Base-by-base conservation (phyloP, 1,140 invertebrate species). In the Cheumatopsyche charites region DNA sequence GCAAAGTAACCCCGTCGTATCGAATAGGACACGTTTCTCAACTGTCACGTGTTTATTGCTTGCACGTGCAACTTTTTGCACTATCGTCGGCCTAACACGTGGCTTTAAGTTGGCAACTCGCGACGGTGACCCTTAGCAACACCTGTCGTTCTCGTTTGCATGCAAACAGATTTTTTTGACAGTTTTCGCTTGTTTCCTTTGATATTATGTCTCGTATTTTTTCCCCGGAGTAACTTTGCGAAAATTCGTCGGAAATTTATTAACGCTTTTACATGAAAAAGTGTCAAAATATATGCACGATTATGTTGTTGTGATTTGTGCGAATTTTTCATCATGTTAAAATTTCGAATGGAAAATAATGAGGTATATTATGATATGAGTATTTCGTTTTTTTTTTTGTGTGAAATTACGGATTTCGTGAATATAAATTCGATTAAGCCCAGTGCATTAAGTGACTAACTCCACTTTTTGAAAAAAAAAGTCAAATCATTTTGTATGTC, bases 71-170 rank as follows among this genome's bases (percentile, higher is more conserved):
- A 4, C n/a, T 4, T 5, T 15, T n/a, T 3, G 47, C 47, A 49
- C 47, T 49, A 21, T 15, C 47, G 47, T 13, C 13, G 29, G 29
- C 47, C 13, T 5, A 49, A 49, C 19, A 49, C 47, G 47, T 21
- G 47, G 47, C 13, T 21, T 4, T n/a, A n/a, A 13, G 4, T 49
- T 13, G 45, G 4, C 4, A 49, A n/a, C 45, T 13, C 17, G 4
- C 45, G 5, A 36, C 9, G 9, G 29, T 23, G 23, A 15, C 42
- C 63, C 26, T 55, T 41, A 42, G 13, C 47, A 41, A 68, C 66
- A 68, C 66, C 66, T 68, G 66, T 68, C 66, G 66, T 47, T 68
- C 66, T 68, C 47, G 23, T 68, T 68, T 68, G 23, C 66, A 68
- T 68, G 25, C 49, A 52, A 68, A 68, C 66, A 52, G 47, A 55